Evolutionary conservation across 2,888 invertebrate species (phyloP), one percentile per base, ranked within the genome.

Genomic region (Eupithecia dodoneata): DNA sequence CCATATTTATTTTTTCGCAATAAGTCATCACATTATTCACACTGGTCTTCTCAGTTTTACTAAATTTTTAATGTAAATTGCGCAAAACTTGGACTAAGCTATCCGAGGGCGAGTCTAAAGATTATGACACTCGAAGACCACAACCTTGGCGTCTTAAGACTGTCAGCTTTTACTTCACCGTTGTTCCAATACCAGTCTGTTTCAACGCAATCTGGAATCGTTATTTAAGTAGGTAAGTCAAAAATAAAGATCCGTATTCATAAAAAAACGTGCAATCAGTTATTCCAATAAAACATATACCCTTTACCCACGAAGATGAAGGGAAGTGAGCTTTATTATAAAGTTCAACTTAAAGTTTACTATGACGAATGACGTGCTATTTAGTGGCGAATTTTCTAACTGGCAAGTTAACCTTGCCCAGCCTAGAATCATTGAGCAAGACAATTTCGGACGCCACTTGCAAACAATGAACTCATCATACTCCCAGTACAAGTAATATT

Each of bases 401-500:
- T 76, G 72, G 52, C 18, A 47, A 74, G 59, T 73, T 85, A 91
- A 91, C 92, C 92, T 92, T 91, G 90, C 85, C 86, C 86, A 86
- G 87, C 83, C 82, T 83, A 86, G 85, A 87, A 83, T 81, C 69
- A 85, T 93, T 93, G 88, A 85, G 92, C 89, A 93, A 93, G 85
- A 84, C 82, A 86, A 90, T 90, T 91, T 92, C 89, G 90, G 90
- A 89, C 87, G 84, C 81, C 86, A 88, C 91, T 90, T 88, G 90
- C 91, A 93, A 93, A 93, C 92, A 93, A 93, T 93, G 92, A 91
- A 92, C 93, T 91, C 94, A 93, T 91, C 93, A 90, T 83, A 83
- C 85, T 86, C 89, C 12, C 30, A 12, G 63, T 63, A 18, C 88
- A 84, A 86, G 90, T 86, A 89, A 89, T 90, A 90, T 92, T 92